A percentile compares a stretch with the other conserved stretches of the same genome.
Conservation (phyloP, 2,888 invertebrate genomes). For the Eristalis intricaria region DNA sequence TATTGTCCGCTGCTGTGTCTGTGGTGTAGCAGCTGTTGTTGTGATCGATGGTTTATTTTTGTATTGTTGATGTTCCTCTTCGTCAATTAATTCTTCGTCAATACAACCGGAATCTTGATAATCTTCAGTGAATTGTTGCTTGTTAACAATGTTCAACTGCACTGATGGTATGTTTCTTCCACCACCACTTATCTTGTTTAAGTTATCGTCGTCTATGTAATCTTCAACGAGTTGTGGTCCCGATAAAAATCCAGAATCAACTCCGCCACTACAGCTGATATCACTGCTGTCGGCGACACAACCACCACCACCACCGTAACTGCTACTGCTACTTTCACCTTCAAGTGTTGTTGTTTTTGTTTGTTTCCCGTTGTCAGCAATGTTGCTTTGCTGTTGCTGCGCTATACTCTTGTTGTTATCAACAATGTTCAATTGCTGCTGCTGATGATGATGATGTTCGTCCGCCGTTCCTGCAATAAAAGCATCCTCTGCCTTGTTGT, state of each 20-base stretch:
- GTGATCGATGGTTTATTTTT: constrained; percentile 24
- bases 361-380: constrained; percentile 34
- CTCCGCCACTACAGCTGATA: constrained; percentile 50
- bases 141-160: constrained; percentile 50
- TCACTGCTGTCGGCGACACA: constrained; percentile 35
- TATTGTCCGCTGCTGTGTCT: constrained; percentile 59
- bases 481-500: constrained; percentile 56
- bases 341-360: constrained; percentile 31
- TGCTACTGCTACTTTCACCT: constrained; percentile 54
- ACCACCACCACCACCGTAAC: constrained; percentile 34
- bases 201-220: constrained; percentile 71
- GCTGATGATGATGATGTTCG: constrained; percentile 14
- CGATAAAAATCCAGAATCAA: constrained; percentile 82
- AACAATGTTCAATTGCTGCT: constrained; percentile 49
- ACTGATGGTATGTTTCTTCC: constrained; percentile 43
- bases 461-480: constrained; percentile 50
- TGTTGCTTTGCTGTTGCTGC: constrained; percentile 47
- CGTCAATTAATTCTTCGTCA: constrained; percentile 73
- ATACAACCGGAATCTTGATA: constrained; percentile 76
- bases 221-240: constrained; percentile 78
- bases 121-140: constrained; percentile 42
- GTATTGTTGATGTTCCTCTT: constrained; percentile 51
- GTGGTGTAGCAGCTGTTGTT: constrained; percentile 71
- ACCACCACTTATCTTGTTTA: constrained; percentile 62
- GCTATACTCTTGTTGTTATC: constrained; percentile 52